Evolutionary conservation across 2,113 vertebrate genomes (phyloP), one percentile per base, ranked within the genome.

Genomic region (Ammodytes dubius): DNA sequence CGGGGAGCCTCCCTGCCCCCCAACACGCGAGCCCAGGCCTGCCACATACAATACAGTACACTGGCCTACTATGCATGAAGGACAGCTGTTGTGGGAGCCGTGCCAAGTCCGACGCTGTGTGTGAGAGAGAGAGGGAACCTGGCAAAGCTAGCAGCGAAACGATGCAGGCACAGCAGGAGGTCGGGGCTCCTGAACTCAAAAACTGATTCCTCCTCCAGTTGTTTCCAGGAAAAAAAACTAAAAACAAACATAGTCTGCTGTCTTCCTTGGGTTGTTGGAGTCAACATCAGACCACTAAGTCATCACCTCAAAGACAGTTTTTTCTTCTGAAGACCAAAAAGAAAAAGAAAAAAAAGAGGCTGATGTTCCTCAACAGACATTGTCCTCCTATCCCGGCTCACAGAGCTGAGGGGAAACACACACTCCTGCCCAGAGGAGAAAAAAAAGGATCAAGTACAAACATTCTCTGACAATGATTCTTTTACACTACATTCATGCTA

Each of bases 291-390:
- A 80, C 69, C 73, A 77, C 45, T 45, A 57, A 76, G 52, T 88
- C 59, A 40, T 70, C 52, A 66, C 63, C 60, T 47, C 68, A 42
- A 63, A 43, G 17, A 68, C 77, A 73, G 66, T 75, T 80, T 52
- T 78, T 49, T 64, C 15, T 54, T 80, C 70, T 61, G 67, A 88
- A 90, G 84, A 88, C 89, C 81, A 89, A 87, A 90, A 84, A 80
- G 60, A 82, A 81, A 89, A 87, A 90, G 82, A 80, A 58, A 82
- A 81, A 70, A 80, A 70, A 73, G 27, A 67, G 52, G 40, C 42
- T 27, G 35, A 76, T 65, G 74, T 67, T 74, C 70, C 76, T 84
- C 67, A 13, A 52, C 8, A 50, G 70, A 85, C 77, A 71, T 71
- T 74, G 69, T 83, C 67, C 73, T 72, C 17, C 40, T 17, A 3